Conservation (phyloP, 2,888 invertebrate species). For the Colostygia pectinataria region DNA sequence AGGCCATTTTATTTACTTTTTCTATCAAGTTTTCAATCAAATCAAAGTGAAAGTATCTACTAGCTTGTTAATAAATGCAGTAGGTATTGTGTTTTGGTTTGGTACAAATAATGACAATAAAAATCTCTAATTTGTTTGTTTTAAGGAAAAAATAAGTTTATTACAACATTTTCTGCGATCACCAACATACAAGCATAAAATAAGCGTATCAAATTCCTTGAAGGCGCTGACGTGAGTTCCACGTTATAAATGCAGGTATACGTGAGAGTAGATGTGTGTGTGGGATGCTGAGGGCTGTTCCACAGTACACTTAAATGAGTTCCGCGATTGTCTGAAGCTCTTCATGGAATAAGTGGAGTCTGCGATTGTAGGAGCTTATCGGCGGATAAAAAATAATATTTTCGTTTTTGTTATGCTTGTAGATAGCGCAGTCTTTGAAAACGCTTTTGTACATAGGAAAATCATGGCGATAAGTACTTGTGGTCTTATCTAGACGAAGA, state of each 20-base stretch:
- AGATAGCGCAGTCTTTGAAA: conserved; percentile 6
- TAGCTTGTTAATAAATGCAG: too few relatives aligned
- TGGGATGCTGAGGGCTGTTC: conserved; percentile 67
- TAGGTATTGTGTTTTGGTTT: too few relatives aligned
- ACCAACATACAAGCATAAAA: conserved; percentile 12
- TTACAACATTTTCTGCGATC: too few relatives aligned
- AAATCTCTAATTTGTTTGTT: too few relatives aligned
- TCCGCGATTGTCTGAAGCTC: conserved; percentile 40
- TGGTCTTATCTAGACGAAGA: too few relatives aligned
- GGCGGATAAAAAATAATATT: conserved; percentile 38
- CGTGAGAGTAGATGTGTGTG: conserved; percentile 44
- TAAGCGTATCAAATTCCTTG: conserved; percentile 53
- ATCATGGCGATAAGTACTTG: too few relatives aligned
- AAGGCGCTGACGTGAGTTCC: conserved; percentile 34
- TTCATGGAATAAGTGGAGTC: conserved; percentile 34
- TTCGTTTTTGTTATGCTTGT: conserved; percentile 34
- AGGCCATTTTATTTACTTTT: too few relatives aligned
- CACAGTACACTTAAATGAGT: conserved; percentile 51
- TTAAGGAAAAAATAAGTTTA: too few relatives aligned
- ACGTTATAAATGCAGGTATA: conserved; percentile 33
- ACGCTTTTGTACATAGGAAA: too few relatives aligned
- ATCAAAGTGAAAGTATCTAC: too few relatives aligned
- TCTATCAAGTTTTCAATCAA: too few relatives aligned
- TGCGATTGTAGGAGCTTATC: conserved; percentile 32
- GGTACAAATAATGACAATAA: too few relatives aligned